A percentile compares a stretch with the other conserved stretches of the same genome.
These are phyloP conservation scores for Alaudala cheleensis DNA, from an alignment of 2,113 vertebrate genomes.

Conservation along the genomic window DNA sequence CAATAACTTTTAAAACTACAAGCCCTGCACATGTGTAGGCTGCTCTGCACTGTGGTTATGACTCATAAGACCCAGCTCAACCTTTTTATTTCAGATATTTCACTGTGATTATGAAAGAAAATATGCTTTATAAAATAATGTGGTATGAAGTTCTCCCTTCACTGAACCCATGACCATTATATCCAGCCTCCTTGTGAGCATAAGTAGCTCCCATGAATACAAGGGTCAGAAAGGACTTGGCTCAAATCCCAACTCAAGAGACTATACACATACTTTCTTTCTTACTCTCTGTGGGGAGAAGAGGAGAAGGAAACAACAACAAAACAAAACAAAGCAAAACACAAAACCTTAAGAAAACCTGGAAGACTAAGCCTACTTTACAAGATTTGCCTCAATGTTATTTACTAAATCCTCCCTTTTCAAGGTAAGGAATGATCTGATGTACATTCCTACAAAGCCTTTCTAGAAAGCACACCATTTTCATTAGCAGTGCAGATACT, in stretches of 20 bases:
- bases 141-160: neutral
- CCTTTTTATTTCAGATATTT: slow-evolving; percentile 29
- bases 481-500: neutral
- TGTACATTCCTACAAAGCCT: neutral
- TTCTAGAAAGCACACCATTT: neutral
- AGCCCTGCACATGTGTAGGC: neutral
- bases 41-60: neutral
- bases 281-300: neutral
- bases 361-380: neutral
- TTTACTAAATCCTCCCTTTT: slow-evolving; percentile 29
- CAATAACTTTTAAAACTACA: neutral
- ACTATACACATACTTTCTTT: neutral
- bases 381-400: neutral
- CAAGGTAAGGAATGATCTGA: neutral
- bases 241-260: neutral
- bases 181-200: neutral
- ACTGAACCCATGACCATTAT: neutral
- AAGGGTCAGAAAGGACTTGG: neutral
- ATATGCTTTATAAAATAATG: slow-evolving; percentile 7
- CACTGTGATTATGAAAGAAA: slow-evolving; percentile 19
- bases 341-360: neutral
- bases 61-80: slow-evolving; percentile 9
- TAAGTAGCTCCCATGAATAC: neutral
- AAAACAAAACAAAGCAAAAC: no score
- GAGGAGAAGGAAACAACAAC: neutral